A percentile compares a stretch with the other conserved stretches of the same genome.
Evolutionary conservation across 1,140 invertebrate species (phyloP).

Genomic region (Ylistrum balloti): DNA sequence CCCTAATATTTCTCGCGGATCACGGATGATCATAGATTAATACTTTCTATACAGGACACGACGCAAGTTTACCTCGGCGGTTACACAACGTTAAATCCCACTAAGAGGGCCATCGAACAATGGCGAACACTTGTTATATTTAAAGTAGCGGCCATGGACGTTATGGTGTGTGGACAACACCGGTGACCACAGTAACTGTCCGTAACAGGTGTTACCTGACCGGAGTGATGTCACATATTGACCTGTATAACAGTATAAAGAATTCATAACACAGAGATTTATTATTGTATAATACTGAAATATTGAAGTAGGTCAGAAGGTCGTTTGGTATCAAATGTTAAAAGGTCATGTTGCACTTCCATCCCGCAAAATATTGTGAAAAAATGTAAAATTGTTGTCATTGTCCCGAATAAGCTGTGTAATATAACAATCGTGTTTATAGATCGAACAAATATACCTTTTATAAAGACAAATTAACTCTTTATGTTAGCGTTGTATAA

Average conservation of each 20-base stretch:
- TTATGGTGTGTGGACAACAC: neutral
- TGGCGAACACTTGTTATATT: neutral
- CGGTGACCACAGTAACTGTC: conserved; percentile 15
- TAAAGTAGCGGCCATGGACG: neutral
- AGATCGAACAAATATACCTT: no score
- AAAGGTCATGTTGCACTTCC: neutral
- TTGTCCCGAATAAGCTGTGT: no score
- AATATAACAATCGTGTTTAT: no score
- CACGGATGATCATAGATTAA: conserved; percentile 33
- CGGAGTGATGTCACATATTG: neutral
- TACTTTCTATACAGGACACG: neutral
- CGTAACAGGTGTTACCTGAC: conserved; percentile 32
- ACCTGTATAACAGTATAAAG: neutral
- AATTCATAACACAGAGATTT: neutral
- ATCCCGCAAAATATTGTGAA: no score
- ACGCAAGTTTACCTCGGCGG: neutral
- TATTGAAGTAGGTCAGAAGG: neutral
- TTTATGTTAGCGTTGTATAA: no score
- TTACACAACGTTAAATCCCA: conserved; percentile 21
- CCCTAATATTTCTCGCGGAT: conserved; percentile 27
- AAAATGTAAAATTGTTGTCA: no score
- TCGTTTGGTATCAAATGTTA: neutral
- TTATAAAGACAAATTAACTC: no score
- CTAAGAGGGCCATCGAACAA: neutral
- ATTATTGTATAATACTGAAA: conserved; percentile 1